Evolutionary conservation across 2,888 invertebrate species (phyloP), one percentile per base, ranked within the genome.

Genomic region (Carpatolechia fugitivella): DNA sequence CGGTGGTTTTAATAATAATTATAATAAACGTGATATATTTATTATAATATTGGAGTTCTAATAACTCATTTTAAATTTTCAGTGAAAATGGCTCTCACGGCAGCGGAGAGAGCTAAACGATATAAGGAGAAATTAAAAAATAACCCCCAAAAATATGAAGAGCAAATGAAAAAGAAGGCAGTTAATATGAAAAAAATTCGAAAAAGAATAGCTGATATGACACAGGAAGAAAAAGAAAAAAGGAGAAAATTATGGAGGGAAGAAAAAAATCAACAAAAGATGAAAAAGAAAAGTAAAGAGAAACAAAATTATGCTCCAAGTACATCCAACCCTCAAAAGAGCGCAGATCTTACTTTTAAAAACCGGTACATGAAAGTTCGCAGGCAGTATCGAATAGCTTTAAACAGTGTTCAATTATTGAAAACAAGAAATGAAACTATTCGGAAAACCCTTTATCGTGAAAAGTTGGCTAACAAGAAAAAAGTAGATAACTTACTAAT

Each of bases 111-210:
- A 14, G 3, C 14, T 2, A 38, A 38, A 38, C 2, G 33, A 16
- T 48, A 48, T 48, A 30, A 33, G 7, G 48, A 48, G 16, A 48
- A 31, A 48, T 31, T 48, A 7, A 48, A 48, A 31, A 13, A 31
- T 10, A 16, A 48, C 33, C 31, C 31, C 1, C 31, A 48, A n/a
- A 48, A 48, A 48, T 48, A 13, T 38, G 14, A 38, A 38, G 38
- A 3, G 13, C 14, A 38, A n/a, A n/a, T n/a, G 14, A 11, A 14
- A 14, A 38, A 38, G 3, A 38, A 38, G 14, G 3, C 2, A 4
- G n/a, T 38, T n/a, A n/a, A n/a, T n/a, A n/a, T n/a, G n/a, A n/a
- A n/a, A n/a, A n/a, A n/a, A n/a, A n/a, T n/a, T n/a, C n/a, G n/a
- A n/a, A n/a, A n/a, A n/a, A 14, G 14, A 13, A 14, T 1, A 14